Base-by-base conservation (phyloP, 1,140 invertebrate genomes). In the Amphibalanus amphitrite region DNA sequence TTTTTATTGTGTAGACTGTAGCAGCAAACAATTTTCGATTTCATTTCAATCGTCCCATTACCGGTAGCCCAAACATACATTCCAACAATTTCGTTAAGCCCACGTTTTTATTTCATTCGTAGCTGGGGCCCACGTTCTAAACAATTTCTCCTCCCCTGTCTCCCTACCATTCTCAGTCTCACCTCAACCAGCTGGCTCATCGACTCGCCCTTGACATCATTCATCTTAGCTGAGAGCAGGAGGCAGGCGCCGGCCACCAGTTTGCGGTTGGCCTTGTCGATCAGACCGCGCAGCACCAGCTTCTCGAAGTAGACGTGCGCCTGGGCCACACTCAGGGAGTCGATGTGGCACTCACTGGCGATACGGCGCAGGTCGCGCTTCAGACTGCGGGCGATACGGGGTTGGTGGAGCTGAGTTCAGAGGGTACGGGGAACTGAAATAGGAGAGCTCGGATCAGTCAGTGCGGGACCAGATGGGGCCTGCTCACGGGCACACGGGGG, bases 241-340 rank as follows among this genome's bases (percentile, higher is more conserved):
- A 98, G 83, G 82, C 94, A 96, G 29, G 94, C 94, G 69, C 93
- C 95, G 68, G 95, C 94, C 81, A 93, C 96, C 40, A 96, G 82
- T 82, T 97, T 97, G 29, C 95, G 84, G 78, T 97, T 98, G 78
- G 90, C 88, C 81, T 98, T 98, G 76, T 93, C 96, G 25, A 98
- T 92, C 59, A 96, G 81, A 79, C 91, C 92, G 72, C 89, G 88
- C 64, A 98, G 82, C 77, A 97, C 95, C 10, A 98, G 83, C 78
- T 96, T 96, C 81, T 98, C 95, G 83, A 97, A 98, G 81, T 95
- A 97, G 30, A 98, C 95, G 80, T 97, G 97, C 0, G 94, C 90
- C 82, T 95, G 93, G 40, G 95, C 94, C 28, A 97, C 91, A 17
- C 92, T 95, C 72, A 97, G 82, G 65, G 96, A 82, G 82, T 98